These are phyloP conservation scores for Silurus meridionalis DNA, from an alignment of 2,113 vertebrate species.

Conservation along the genomic window DNA sequence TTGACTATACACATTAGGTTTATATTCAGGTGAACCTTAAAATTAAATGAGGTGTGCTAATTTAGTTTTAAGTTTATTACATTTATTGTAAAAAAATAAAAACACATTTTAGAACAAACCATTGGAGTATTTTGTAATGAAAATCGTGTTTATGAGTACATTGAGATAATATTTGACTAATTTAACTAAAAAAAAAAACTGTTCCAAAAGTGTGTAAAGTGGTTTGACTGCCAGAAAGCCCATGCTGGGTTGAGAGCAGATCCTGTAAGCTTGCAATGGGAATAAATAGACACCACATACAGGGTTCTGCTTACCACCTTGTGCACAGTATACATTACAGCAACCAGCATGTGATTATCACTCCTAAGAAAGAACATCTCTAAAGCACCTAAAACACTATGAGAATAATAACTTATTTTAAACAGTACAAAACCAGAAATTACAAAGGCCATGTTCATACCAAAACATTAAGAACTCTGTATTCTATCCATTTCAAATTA, in stretches of 20 bases:
- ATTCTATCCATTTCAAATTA: not conserved
- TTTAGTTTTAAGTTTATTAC: not conserved
- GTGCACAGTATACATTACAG: constrained; percentile 37
- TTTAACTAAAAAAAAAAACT: not conserved
- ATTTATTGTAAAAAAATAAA: too few species aligned
- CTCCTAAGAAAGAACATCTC: constrained; percentile 20
- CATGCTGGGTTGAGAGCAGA: not conserved
- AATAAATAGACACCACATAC: constrained; percentile 47
- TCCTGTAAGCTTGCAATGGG: constrained; percentile 1
- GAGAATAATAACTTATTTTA: not conserved
- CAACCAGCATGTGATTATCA: constrained; percentile 18
- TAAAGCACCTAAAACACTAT: not conserved
- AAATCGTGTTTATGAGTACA: not conserved
- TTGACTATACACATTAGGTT: not conserved
- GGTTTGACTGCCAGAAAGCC: not conserved
- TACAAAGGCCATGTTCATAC: not conserved
- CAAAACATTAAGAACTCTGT: not conserved
- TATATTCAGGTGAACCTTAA: not conserved
- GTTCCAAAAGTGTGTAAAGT: not conserved
- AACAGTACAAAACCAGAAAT: not conserved
- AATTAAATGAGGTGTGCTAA: not conserved
- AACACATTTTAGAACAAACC: not conserved
- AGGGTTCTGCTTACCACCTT: constrained; percentile 42
- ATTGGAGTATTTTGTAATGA: not conserved
- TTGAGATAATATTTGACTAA: not conserved